Conservation (phyloP, 2,797 vertebrate species). For the Vipera latastei region DNA sequence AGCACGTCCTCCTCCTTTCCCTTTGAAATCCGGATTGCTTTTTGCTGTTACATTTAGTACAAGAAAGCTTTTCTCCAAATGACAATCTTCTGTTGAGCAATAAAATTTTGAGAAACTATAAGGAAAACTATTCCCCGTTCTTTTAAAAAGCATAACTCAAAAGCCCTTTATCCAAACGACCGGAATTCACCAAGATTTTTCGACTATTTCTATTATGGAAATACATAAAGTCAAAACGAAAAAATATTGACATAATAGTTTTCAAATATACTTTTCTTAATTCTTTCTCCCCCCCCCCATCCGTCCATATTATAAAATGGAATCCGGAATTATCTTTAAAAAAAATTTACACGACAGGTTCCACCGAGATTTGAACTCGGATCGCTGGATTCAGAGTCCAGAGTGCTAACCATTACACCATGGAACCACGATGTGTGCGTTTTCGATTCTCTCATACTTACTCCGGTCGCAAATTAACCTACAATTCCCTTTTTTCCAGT, state of each 20-base stretch:
- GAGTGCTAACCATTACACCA: constrained; percentile 66
- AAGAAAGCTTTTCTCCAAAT: not conserved
- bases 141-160: not conserved
- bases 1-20: not conserved
- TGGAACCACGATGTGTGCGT: constrained; percentile 2
- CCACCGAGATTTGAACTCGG: constrained; percentile 72
- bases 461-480: not conserved
- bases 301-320: not conserved
- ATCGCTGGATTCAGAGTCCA: constrained; percentile 70
- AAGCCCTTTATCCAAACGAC: not conserved
- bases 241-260: too few relatives aligned
- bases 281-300: not conserved
- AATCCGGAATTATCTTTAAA: too few relatives aligned
- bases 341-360: not conserved
- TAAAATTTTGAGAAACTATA: not conserved
- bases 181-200: not conserved
- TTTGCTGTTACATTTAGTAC: not conserved
- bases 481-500: rapidly evolving
- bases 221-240: not conserved
- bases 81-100: not conserved
- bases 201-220: not conserved
- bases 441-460: not conserved
- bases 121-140: not conserved
- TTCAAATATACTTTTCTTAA: not conserved
- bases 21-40: not conserved